Evolutionary conservation across 2,797 vertebrate genomes (phyloP).

Genomic region (Acanthornis magna): DNA sequence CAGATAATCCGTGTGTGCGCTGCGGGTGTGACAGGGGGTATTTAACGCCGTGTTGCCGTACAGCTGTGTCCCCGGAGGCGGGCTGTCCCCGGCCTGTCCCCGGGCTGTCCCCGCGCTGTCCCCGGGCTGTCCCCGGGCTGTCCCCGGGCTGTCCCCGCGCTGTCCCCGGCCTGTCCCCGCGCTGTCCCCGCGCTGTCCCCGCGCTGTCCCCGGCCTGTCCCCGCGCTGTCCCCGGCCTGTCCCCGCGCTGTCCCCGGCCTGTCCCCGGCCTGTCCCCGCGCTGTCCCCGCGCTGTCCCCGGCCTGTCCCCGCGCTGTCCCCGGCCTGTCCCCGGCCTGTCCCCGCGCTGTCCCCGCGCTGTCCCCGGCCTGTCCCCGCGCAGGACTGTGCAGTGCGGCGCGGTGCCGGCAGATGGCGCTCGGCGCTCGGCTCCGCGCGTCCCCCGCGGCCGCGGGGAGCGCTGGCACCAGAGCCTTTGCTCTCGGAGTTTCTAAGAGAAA

Average conservation of each 20-base stretch:
- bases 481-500: rapidly evolving
- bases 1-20: rapidly evolving
- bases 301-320: neutral
- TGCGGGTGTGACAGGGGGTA: neutral
- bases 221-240: too few species aligned
- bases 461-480: neutral
- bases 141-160: neutral
- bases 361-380: too few species aligned
- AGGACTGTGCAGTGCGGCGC: neutral
- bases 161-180: too few species aligned
- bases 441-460: neutral
- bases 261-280: neutral
- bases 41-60: rapidly evolving
- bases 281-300: neutral
- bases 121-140: too few species aligned
- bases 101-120: neutral
- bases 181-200: too few species aligned
- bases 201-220: neutral
- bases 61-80: neutral
- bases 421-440: neutral
- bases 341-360: neutral
- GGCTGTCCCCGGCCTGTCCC: neutral
- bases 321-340: neutral
- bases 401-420: constrained; percentile 46
- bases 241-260: neutral